Evolutionary conservation across 2,888 invertebrate genomes (phyloP), one percentile per base, ranked within the genome.

Genomic region (Callosobruchus maculatus): DNA sequence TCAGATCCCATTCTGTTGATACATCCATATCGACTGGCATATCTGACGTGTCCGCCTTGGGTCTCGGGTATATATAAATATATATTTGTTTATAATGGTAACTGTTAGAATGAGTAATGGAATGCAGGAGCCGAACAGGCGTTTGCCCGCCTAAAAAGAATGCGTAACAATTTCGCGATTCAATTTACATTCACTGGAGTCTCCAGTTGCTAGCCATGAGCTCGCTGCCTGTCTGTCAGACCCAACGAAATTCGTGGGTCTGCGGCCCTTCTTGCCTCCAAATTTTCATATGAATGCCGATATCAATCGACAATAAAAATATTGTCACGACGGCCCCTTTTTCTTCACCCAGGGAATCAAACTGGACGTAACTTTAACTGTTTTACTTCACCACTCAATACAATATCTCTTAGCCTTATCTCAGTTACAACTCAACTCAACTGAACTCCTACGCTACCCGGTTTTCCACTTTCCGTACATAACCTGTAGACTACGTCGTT

Each of bases 121-220:
- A 1, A 18, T 49, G 18, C 49, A 18, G 49, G 49, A 7, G 49
- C 9, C 49, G 49, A 49, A 76, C 79, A 78, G 75, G 78, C 78
- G 78, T 78, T 13, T 49, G 49, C 49, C 49, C 49, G 49, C 78
- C 78, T 80, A 80, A 82, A 82, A 84, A 84, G 84, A 84, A 84
- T 83, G 83, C 84, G 85, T 85, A 84, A 85, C 85, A 85, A 85
- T 86, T 86, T 83, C 84, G 83, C 83, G 83, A 84, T 86, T 85
- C 85, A 85, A 86, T 86, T 86, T 85, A 85, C 85, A 84, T 85
- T 49, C 49, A 13, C 49, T 49, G 82, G 83, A 82, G 82, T 81
- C 82, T 78, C 76, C 77, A 73, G 73, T 72, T 72, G 76, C 30
- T n/a, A 21, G 20, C 70, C 30, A 49, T 21, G 77, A 79, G 80